Percentiles rank a stretch among this genome's conserved stretches.
These are phyloP conservation scores for Cecidostiba fungosa DNA, from an alignment of 2,888 invertebrate genomes.

Conservation along the genomic window DNA sequence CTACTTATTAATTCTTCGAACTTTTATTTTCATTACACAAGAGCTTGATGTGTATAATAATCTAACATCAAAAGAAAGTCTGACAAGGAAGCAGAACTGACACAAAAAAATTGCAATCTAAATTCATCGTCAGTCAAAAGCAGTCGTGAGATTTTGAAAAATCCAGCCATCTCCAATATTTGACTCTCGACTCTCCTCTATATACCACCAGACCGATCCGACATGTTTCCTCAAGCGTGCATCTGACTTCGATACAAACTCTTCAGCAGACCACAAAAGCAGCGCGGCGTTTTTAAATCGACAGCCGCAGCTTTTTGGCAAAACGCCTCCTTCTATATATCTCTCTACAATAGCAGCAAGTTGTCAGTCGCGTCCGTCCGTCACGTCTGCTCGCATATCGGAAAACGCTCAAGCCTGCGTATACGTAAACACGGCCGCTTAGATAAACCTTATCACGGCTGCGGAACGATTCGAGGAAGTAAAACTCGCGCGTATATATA, in stretches of 20 bases:
- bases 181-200: background rate
- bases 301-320: background rate
- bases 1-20: too few relatives aligned
- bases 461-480: conserved; percentile 32
- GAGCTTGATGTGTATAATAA: too few relatives aligned
- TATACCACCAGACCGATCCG: background rate
- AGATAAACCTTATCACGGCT: conserved; percentile 72
- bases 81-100: too few relatives aligned
- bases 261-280: background rate
- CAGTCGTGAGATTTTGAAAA: background rate
- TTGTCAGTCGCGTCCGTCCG: conserved; percentile 30
- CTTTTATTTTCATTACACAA: too few relatives aligned
- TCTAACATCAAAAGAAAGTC: too few relatives aligned
- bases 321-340: background rate
- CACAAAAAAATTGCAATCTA: background rate
- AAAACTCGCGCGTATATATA: conserved; percentile 1
- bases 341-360: background rate
- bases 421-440: conserved; percentile 66
- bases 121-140: background rate
- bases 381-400: conserved; percentile 68
- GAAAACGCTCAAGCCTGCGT: conserved; percentile 75
- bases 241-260: background rate
- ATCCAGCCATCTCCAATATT: background rate
- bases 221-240: background rate
- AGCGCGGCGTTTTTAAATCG: background rate